These are phyloP conservation scores for Drosophila crucigera DNA, from an alignment of 2,888 invertebrate species.

Conservation along the genomic window DNA sequence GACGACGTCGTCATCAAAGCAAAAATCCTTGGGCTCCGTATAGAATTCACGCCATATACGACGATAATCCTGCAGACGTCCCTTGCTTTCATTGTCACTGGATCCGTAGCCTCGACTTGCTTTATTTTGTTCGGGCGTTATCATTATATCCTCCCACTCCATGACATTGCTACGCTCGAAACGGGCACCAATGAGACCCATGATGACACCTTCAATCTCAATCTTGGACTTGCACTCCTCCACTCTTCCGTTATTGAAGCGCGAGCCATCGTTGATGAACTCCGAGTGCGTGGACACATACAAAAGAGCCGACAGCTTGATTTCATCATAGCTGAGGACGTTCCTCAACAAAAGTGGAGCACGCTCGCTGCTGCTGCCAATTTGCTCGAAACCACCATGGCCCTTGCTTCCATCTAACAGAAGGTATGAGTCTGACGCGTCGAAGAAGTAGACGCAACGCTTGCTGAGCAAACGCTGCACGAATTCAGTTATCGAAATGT, in stretches of 20 bases:
- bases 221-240: slow-evolving; percentile 83
- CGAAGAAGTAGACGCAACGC: slow-evolving; percentile 86
- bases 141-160: slow-evolving; percentile 86
- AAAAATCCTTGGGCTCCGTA: slow-evolving; percentile 69
- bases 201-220: slow-evolving; percentile 86
- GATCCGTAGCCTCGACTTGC: slow-evolving; percentile 85
- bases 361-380: slow-evolving; percentile 86
- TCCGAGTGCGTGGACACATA: slow-evolving; percentile 87
- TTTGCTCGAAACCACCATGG: slow-evolving; percentile 86
- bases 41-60: slow-evolving; percentile 79
- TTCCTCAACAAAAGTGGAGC: slow-evolving; percentile 85
- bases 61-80: slow-evolving; percentile 63
- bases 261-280: slow-evolving; percentile 87
- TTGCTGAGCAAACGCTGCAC: slow-evolving; percentile 86
- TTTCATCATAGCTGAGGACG: slow-evolving; percentile 87
- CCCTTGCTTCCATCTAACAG: slow-evolving; percentile 85
- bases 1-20: slow-evolving; percentile 47
- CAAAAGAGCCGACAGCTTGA: slow-evolving; percentile 87
- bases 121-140: slow-evolving; percentile 86
- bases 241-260: slow-evolving; percentile 86
- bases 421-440: slow-evolving; percentile 83
- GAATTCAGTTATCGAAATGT: slow-evolving; percentile 85
- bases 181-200: slow-evolving; percentile 86
- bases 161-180: slow-evolving; percentile 85
- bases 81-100: not conserved